A percentile compares a stretch with the other conserved stretches of the same genome.
Evolutionary conservation across 2,888 invertebrate genomes (phyloP).

Genomic region (Venusia cambrica): DNA sequence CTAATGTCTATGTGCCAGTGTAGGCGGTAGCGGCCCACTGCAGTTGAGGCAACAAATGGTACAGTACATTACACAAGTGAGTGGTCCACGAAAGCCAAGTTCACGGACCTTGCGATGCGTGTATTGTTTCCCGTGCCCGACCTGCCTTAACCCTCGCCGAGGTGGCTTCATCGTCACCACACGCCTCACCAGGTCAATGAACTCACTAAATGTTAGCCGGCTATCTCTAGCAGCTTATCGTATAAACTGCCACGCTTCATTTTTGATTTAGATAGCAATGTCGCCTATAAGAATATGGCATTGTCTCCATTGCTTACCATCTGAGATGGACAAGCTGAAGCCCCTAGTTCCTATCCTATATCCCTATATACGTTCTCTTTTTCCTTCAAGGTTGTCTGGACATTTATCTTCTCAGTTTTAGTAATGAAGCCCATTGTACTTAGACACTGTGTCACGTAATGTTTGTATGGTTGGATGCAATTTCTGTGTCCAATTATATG

Average conservation of each 20-base stretch:
- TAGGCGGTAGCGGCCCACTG: not conserved
- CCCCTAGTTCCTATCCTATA: no score
- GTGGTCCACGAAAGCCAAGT: slow-evolving; percentile 22
- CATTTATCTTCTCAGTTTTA: no score
- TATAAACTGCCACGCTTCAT: slow-evolving; percentile 9
- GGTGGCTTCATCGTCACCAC: slow-evolving; percentile 34
- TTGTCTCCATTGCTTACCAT: no score
- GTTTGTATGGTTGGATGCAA: no score
- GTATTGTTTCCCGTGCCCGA: slow-evolving; percentile 41
- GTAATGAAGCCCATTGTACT: no score
- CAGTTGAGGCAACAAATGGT: slow-evolving; percentile 9
- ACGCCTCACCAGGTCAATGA: slow-evolving; percentile 33
- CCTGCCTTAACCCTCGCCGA: slow-evolving; percentile 46
- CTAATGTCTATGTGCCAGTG: no score
- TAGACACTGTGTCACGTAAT: no score
- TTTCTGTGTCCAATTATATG: no score
- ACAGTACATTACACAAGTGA: slow-evolving; percentile 18
- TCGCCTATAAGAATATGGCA: no score
- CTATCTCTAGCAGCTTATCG: slow-evolving; percentile 26
- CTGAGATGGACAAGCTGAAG: no score
- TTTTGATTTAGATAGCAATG: not conserved
- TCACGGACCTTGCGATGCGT: slow-evolving; percentile 31
- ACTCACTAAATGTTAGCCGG: slow-evolving; percentile 33
- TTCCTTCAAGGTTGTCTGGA: no score
- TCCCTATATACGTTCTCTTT: no score